These are phyloP conservation scores for Tetramorium bicarinatum DNA, from an alignment of 2,888 invertebrate species.

Conservation along the genomic window DNA sequence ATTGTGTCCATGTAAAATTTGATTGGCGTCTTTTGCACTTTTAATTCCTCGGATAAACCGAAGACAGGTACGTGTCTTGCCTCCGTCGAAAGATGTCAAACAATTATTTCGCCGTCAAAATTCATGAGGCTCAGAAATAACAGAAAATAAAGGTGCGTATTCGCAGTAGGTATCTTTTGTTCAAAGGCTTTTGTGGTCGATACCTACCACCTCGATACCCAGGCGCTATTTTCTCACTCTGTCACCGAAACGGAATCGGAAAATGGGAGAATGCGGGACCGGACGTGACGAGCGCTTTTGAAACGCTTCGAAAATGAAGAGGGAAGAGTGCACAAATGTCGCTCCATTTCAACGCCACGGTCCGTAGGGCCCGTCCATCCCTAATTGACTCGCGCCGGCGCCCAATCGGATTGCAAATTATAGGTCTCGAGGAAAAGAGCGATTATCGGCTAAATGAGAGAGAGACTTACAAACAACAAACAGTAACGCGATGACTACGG, in stretches of 20 bases:
- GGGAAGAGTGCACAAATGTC: slow-evolving; percentile 56
- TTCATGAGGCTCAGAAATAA: neutral
- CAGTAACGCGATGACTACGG: slow-evolving; percentile 55
- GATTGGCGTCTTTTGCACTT: neutral
- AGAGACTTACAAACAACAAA: slow-evolving; percentile 71
- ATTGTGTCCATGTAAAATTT: neutral
- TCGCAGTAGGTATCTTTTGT: slow-evolving; percentile 6
- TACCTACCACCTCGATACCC: slow-evolving; percentile 1
- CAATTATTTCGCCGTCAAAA: neutral
- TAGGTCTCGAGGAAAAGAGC: slow-evolving; percentile 68
- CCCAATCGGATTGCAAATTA: slow-evolving; percentile 78
- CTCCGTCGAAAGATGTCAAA: neutral
- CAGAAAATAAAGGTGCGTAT: neutral
- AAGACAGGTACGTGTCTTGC: neutral
- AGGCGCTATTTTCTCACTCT: slow-evolving; percentile 2
- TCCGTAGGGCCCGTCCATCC: slow-evolving; percentile 45
- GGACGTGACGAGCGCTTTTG: slow-evolving; percentile 82
- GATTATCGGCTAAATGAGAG: slow-evolving; percentile 63
- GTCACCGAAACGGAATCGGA: slow-evolving; percentile 43
- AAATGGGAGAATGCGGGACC: slow-evolving; percentile 64
- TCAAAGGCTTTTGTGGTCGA: neutral
- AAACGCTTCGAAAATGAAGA: slow-evolving; percentile 71
- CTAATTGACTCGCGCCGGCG: slow-evolving; percentile 79
- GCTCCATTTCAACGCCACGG: slow-evolving; percentile 55
- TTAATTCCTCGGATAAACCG: neutral